These are phyloP conservation scores for Aphodius sticticus DNA, from an alignment of 2,888 invertebrate species.

Conservation along the genomic window DNA sequence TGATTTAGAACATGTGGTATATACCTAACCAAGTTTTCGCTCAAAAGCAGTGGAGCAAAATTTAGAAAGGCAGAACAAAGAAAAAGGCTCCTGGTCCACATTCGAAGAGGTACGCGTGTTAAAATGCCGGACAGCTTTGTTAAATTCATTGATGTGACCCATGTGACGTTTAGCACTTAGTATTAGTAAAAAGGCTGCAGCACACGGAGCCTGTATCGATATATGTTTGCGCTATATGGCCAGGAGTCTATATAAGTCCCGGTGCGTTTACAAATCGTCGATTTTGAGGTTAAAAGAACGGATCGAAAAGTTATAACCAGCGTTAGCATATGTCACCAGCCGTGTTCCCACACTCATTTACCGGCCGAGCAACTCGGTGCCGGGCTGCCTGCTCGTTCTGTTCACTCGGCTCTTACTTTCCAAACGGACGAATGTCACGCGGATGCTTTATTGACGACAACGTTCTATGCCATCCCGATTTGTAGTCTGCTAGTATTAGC, in stretches of 20 bases:
- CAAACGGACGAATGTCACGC: background rate
- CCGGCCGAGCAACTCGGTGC: background rate
- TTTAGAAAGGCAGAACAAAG: too few species aligned
- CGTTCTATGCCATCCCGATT: background rate
- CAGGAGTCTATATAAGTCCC: background rate
- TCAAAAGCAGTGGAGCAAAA: too few species aligned
- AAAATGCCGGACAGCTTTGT: too few species aligned
- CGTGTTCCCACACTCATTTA: background rate
- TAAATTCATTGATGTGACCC: too few species aligned
- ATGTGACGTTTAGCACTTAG: background rate
- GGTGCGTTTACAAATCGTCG: constrained; percentile 4
- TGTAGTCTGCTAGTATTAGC: background rate
- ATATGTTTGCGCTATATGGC: background rate
- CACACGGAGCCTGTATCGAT: background rate
- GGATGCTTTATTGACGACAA: background rate
- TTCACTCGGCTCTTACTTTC: background rate
- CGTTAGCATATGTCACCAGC: background rate
- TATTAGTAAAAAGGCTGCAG: background rate
- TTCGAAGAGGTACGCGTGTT: too few species aligned
- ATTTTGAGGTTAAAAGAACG: constrained; percentile 4
- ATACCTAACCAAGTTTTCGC: too few species aligned
- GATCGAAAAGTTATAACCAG: background rate
- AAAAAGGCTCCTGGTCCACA: too few species aligned
- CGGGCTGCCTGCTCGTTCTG: too few species aligned
- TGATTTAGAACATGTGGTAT: too few species aligned